Conservation (phyloP, 2,888 invertebrate genomes). For the Diaphora mendica region DNA sequence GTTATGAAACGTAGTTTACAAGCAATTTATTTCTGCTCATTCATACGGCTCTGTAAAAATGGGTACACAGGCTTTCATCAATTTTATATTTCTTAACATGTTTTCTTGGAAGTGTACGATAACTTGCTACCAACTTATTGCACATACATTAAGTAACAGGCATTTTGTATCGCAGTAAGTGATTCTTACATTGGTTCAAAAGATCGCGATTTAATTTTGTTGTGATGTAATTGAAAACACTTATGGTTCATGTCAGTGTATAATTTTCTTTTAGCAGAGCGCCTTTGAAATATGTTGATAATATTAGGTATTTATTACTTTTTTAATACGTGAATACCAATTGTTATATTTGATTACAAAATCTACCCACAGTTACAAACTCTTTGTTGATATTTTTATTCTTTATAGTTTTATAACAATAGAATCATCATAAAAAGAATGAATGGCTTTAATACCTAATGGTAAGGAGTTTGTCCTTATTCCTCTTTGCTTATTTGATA, state of each 20-base stretch:
- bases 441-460: no score
- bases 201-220: slow-evolving; percentile 38
- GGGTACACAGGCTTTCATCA: slow-evolving; percentile 8
- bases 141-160: slow-evolving; percentile 36
- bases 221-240: slow-evolving; percentile 47
- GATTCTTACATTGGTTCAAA: slow-evolving; percentile 39
- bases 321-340: slow-evolving; percentile 2
- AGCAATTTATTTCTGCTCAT: not conserved
- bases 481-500: not conserved
- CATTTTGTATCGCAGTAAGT: slow-evolving; percentile 39
- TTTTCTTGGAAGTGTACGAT: slow-evolving; percentile 16
- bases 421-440: not conserved
- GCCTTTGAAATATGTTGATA: slow-evolving; percentile 33
- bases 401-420: not conserved
- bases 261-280: slow-evolving; percentile 36
- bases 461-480: not conserved
- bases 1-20: not conserved
- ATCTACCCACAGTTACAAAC: not conserved
- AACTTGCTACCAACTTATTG: slow-evolving; percentile 5
- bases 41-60: not conserved
- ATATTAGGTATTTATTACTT: not conserved
- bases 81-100: not conserved
- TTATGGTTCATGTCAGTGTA: slow-evolving; percentile 25
- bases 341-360: slow-evolving; percentile 9
- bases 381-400: not conserved